phyloP scores from a whole-genome alignment of 2,888 invertebrate species.

The Ditula angustiorana region DNA sequence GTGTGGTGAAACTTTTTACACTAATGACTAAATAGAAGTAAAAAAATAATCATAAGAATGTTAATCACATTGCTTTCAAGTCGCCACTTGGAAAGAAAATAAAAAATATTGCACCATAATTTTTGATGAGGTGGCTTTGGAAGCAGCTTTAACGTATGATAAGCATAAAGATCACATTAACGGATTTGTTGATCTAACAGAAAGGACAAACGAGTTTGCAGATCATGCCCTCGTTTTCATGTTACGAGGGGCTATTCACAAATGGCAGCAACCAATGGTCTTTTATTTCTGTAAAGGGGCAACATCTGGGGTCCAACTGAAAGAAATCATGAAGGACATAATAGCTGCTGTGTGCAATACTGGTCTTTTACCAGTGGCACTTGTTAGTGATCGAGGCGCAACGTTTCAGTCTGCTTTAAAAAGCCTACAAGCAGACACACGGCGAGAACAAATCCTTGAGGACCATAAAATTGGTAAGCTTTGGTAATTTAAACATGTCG shows the following conservation, averaged over 20 bases:
- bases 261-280: constrained; percentile 15
- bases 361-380: background rate
- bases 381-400: background rate
- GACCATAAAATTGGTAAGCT: background rate
- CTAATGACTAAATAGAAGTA: too few relatives aligned
- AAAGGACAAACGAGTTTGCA: background rate
- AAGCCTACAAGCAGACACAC: background rate
- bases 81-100: background rate
- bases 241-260: constrained; percentile 9
- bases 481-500: too few relatives aligned
- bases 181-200: constrained; percentile 2
- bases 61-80: too few relatives aligned
- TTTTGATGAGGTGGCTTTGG: constrained; percentile 10
- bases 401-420: background rate
- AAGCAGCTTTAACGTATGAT: background rate
- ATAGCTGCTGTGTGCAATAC: background rate
- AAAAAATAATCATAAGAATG: too few relatives aligned
- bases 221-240: constrained; percentile 11
- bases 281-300: constrained; percentile 12
- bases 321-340: background rate
- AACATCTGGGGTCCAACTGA: background rate
- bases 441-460: constrained; percentile 3
- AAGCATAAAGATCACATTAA: constrained; percentile 2
- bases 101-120: constrained; percentile 16
- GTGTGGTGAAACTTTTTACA: too few relatives aligned